Evolutionary conservation across 2,888 invertebrate species (phyloP).

Genomic region (Aporophyla lueneburgensis): DNA sequence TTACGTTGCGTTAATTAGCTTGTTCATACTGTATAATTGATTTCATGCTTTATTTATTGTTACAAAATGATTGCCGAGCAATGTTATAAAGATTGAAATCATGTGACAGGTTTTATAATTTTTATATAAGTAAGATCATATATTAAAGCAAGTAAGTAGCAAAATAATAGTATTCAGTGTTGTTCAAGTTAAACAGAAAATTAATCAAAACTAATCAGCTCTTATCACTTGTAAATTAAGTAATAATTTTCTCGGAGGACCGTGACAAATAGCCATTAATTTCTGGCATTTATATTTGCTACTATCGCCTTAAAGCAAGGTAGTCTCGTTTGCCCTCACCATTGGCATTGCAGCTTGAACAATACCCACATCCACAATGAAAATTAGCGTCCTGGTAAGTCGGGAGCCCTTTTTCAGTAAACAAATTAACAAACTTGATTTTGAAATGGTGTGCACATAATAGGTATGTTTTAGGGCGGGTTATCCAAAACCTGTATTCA

Average conservation of each 20-base stretch:
- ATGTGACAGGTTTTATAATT: not conserved
- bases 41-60: not conserved
- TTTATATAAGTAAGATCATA: not conserved
- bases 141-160: not conserved
- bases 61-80: not conserved
- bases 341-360: constrained; percentile 39
- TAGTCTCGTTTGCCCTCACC: constrained; percentile 33
- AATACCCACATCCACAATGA: constrained; percentile 27
- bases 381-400: constrained; percentile 42
- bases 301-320: constrained; percentile 16
- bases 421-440: not conserved
- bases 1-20: not conserved
- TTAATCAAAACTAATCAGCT: constrained; percentile 38
- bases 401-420: not conserved
- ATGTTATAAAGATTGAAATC: not conserved
- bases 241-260: constrained; percentile 44
- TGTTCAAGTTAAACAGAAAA: constrained; percentile 44
- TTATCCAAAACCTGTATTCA: not conserved
- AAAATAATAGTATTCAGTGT: constrained; percentile 7
- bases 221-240: constrained; percentile 38
- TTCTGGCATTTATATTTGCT: constrained; percentile 32
- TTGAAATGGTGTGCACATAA: not conserved
- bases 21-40: not conserved
- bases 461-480: not conserved
- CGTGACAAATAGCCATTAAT: constrained; percentile 47